A percentile compares a stretch with the other conserved stretches of the same genome.
Evolutionary conservation across 2,888 invertebrate genomes (phyloP).

Genomic region (Drosophila barbarae): DNA sequence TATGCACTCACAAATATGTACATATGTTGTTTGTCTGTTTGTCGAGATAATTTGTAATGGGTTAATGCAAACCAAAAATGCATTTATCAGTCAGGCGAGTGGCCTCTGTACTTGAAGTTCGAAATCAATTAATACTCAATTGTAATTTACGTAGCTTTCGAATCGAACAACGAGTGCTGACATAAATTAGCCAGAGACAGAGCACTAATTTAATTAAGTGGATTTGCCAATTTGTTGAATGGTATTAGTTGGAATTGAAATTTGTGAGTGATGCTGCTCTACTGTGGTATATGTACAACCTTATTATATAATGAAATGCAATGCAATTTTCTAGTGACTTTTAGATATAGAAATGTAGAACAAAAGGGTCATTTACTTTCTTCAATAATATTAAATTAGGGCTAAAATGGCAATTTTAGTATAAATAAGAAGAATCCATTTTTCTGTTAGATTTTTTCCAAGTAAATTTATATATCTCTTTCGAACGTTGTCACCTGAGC

Average conservation of each 20-base stretch:
- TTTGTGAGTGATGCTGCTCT: background rate
- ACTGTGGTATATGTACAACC: background rate
- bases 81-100: slow-evolving; percentile 47
- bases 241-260: slow-evolving; percentile 21
- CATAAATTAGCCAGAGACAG: slow-evolving; percentile 58
- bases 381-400: background rate
- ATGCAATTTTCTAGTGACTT: background rate
- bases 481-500: slow-evolving; percentile 49
- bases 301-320: background rate
- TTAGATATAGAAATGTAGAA: too few species aligned
- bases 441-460: too few species aligned
- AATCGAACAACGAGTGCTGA: slow-evolving; percentile 44
- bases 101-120: slow-evolving; percentile 47
- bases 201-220: slow-evolving; percentile 60
- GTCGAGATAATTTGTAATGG: slow-evolving; percentile 53
- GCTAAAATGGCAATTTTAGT: too few species aligned
- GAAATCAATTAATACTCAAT: slow-evolving; percentile 55
- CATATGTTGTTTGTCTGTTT: slow-evolving; percentile 18
- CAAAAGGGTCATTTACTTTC: background rate
- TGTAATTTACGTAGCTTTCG: slow-evolving; percentile 32
- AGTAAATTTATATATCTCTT: background rate
- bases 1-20: slow-evolving; percentile 15
- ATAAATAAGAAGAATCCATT: too few species aligned
- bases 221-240: slow-evolving; percentile 52
- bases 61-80: slow-evolving; percentile 48